Base-by-base conservation (phyloP, 1,140 invertebrate species). In the Eurosta solidaginis region DNA sequence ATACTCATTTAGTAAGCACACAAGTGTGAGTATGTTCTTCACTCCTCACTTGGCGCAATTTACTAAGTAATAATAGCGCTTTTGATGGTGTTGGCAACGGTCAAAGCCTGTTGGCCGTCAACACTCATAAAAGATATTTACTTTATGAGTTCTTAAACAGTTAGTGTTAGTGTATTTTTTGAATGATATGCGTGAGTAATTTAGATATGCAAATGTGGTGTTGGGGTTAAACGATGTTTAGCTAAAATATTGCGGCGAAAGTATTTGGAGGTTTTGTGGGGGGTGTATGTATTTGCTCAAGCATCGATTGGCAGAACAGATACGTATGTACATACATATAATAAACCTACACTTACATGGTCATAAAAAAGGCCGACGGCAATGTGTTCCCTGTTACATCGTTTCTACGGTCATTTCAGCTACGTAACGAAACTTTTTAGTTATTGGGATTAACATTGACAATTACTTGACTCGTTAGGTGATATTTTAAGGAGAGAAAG, bases 141-240 rank as follows among this genome's bases (percentile, higher is more conserved):
- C 33, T 68, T 68, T 68, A 68, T 68, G 59, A 68, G 59, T 68
- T 68, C 59, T 68, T 68, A 68, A 68, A 68, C 59, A 40, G 59
- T 68, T 29, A 33, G 33, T 27, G 27, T 3, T 17, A 10, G 27
- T 42, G 59, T 68, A 6, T n/a, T 6, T 40, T 33, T 40, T 59
- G 3, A 4, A 40, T 68, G 33, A 20, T 17, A 1, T 42, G 40
- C 33, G 59, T 68, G 7, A 68, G 33, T 68, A 68, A 68, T 68
- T 68, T 68, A 68, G 59, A 68, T 68, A 68, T 68, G 59, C 59
- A 42, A 68, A 68, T 68, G 17, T 22, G 33, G 59, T 33, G n/a
- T 20, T 68, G 20, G 59, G 40, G 27, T 68, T n/a, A 20, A 20
- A 54, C 36, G 40, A 68, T n/a, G 3, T 68, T 22, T 10, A 40